Evolutionary conservation across 2,888 invertebrate genomes (phyloP).

Genomic region (Polydrusus tereticollis): DNA sequence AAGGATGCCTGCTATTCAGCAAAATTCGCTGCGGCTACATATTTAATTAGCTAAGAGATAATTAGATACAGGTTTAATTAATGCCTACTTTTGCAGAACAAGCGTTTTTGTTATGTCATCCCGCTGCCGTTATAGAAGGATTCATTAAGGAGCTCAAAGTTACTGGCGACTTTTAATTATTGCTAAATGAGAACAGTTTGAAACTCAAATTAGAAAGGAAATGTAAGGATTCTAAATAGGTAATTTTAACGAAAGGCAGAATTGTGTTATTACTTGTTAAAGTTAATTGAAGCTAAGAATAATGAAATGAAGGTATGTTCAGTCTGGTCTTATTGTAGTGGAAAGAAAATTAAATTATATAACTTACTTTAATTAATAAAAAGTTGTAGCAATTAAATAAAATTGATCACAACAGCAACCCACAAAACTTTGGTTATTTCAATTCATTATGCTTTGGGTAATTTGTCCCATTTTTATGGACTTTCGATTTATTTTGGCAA

Average conservation of each 20-base stretch:
- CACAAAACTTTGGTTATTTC: too few relatives aligned
- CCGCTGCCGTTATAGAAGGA: slow-evolving; percentile 45
- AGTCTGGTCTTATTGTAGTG: slow-evolving; percentile 22
- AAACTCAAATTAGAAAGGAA: slow-evolving; percentile 48
- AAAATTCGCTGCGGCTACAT: slow-evolving; percentile 62
- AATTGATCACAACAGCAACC: too few relatives aligned
- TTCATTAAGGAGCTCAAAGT: slow-evolving; percentile 52
- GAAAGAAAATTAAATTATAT: slow-evolving; percentile 15
- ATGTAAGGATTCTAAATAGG: slow-evolving; percentile 50
- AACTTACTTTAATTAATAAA: neutral
- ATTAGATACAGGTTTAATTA: slow-evolving; percentile 67
- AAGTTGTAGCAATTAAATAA: neutral
- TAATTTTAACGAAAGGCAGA: slow-evolving; percentile 47
- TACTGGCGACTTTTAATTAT: slow-evolving; percentile 60
- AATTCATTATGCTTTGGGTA: too few relatives aligned
- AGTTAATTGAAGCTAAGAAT: slow-evolving; percentile 48
- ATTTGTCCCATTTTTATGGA: too few relatives aligned
- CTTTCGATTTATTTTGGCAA: too few relatives aligned
- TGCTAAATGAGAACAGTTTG: slow-evolving; percentile 55
- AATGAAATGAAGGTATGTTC: slow-evolving; percentile 39
- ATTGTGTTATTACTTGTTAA: slow-evolving; percentile 47
- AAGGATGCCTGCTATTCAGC: slow-evolving; percentile 57
- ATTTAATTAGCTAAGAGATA: slow-evolving; percentile 67
- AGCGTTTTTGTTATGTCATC: slow-evolving; percentile 60
- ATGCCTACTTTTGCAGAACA: slow-evolving; percentile 67